phyloP scores from a whole-genome alignment of 2,888 invertebrate species.

The Perizoma affinitatum region DNA sequence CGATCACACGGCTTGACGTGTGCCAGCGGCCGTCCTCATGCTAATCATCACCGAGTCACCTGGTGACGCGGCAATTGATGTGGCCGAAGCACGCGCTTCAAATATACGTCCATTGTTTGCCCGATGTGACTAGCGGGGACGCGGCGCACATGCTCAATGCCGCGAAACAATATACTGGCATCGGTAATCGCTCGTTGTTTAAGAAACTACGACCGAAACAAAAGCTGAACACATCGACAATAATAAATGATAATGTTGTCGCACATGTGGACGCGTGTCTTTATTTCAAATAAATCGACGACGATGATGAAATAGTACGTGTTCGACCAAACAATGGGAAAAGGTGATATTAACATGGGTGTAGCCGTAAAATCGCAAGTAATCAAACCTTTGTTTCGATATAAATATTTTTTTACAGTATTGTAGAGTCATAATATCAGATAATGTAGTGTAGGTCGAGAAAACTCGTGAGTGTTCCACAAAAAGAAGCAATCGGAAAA shows the following conservation, averaged over 20 bases:
- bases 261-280: constrained; percentile 65
- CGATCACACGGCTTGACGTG: constrained; percentile 53
- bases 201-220: constrained; percentile 63
- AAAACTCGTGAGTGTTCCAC: constrained; percentile 39
- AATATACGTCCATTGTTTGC: constrained; percentile 74
- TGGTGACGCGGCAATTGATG: constrained; percentile 69
- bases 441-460: constrained; percentile 37
- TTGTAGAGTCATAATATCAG: constrained; percentile 50
- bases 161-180: constrained; percentile 72
- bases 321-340: constrained; percentile 62
- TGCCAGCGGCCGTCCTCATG: constrained; percentile 59
- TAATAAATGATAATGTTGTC: constrained; percentile 66
- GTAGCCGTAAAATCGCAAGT: constrained; percentile 45
- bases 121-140: constrained; percentile 65
- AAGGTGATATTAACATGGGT: constrained; percentile 58
- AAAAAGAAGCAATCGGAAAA: constrained; percentile 59
- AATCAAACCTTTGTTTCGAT: constrained; percentile 41
- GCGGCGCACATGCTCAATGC: constrained; percentile 76
- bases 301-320: constrained; percentile 70
- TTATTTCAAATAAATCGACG: constrained; percentile 64
- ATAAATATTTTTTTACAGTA: constrained; percentile 39
- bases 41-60: constrained; percentile 72
- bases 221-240: constrained; percentile 64
- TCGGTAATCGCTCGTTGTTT: constrained; percentile 71
- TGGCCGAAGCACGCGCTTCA: constrained; percentile 77